phyloP scores from a whole-genome alignment of 2,888 invertebrate species.

The Monochamus alternatus region DNA sequence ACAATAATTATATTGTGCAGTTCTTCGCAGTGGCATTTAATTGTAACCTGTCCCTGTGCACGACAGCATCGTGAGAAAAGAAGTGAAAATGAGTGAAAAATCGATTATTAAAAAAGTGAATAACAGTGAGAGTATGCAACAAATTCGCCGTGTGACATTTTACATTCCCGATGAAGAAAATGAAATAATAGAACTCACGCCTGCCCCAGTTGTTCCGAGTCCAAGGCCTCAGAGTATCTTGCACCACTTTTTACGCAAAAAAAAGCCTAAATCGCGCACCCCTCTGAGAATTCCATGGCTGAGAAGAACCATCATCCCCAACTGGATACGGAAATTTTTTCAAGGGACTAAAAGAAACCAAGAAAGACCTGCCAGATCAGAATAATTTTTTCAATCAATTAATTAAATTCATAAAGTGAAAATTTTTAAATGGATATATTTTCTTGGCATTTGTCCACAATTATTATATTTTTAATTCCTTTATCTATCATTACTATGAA shows the following conservation, averaged over 20 bases:
- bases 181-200: neutral
- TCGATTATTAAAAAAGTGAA: neutral
- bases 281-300: neutral
- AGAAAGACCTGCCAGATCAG: neutral
- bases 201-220: neutral
- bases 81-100: neutral
- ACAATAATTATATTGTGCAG: slow-evolving; percentile 1
- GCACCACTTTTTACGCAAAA: neutral
- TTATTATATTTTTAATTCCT: too few relatives aligned
- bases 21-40: neutral
- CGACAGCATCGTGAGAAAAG: neutral
- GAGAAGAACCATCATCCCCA: neutral
- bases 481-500: too few relatives aligned
- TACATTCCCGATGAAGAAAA: neutral
- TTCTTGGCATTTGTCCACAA: too few relatives aligned
- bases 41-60: neutral
- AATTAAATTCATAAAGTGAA: too few relatives aligned
- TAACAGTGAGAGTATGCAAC: neutral
- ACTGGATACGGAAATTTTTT: neutral
- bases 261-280: neutral
- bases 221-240: neutral
- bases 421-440: too few relatives aligned
- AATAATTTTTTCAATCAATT: too few relatives aligned
- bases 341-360: too few relatives aligned
- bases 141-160: neutral